These are phyloP conservation scores for Dicycla oo DNA, from an alignment of 2,888 invertebrate genomes.

Conservation along the genomic window DNA sequence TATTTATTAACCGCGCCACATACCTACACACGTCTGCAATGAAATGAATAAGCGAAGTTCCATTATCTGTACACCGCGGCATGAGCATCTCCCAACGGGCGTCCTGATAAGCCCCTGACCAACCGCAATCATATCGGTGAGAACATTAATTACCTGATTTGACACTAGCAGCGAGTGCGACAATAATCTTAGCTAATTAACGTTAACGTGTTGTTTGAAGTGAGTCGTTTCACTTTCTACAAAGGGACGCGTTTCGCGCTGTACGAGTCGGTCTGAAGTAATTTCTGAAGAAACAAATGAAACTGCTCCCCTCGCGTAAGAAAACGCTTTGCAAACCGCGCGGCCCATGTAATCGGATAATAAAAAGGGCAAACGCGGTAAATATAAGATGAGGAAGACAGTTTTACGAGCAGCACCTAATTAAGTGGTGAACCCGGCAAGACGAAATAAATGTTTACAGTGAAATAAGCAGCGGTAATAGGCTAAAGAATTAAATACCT, in stretches of 20 bases:
- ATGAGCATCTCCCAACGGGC: conserved; percentile 82
- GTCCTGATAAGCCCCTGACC: conserved; percentile 84
- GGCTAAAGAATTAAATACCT: conserved; percentile 45
- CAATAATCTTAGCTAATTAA: conserved; percentile 85
- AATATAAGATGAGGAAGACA: conserved; percentile 91
- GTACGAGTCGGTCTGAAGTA: conserved; percentile 83
- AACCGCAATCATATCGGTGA: conserved; percentile 86
- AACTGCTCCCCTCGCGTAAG: conserved; percentile 88
- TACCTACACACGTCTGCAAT: conserved; percentile 45
- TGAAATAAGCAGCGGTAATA: conserved; percentile 74
- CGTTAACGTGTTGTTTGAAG: conserved; percentile 74
- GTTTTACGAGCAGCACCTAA: conserved; percentile 90
- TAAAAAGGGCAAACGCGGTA: conserved; percentile 91
- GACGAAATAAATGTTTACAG: conserved; percentile 86
- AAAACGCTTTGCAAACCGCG: conserved; percentile 88
- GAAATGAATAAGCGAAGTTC: conserved; percentile 74
- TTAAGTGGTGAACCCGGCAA: conserved; percentile 90
- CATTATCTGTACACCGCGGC: conserved; percentile 73
- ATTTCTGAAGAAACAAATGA: conserved; percentile 90
- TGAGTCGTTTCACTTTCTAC: conserved; percentile 68
- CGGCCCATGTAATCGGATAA: conserved; percentile 90
- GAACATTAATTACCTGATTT: conserved; percentile 86
- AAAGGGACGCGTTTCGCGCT: conserved; percentile 70
- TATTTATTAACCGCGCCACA: conserved; percentile 49
- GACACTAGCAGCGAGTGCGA: conserved; percentile 78